Base-by-base conservation (phyloP, 23 tunicate species). In the Ascidia mentula region DNA sequence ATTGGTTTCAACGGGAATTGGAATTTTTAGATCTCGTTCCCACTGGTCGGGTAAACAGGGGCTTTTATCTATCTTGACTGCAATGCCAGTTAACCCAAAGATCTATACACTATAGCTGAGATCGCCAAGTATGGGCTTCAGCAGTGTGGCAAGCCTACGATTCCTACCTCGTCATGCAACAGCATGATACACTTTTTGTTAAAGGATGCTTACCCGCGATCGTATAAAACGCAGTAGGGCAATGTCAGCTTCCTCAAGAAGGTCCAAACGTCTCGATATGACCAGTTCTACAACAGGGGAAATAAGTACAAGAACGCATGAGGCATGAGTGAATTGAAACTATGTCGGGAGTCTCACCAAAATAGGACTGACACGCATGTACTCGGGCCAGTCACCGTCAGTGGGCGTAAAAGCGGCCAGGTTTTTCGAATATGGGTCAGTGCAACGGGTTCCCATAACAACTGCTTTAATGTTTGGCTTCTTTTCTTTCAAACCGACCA, bases 141-240 rank as follows among this genome's bases (percentile, higher is more conserved):
- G n/a, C n/a, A n/a, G n/a, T n/a, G n/a, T n/a, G n/a, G n/a, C n/a
- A n/a, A n/a, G n/a, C n/a, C n/a, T n/a, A n/a, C n/a, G n/a, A n/a
- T n/a, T n/a, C n/a, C n/a, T n/a, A n/a, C n/a, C n/a, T n/a, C n/a
- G n/a, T n/a, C n/a, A n/a, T n/a, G n/a, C n/a, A n/a, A n/a, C n/a
- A n/a, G n/a, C n/a, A n/a, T n/a, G n/a, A n/a, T n/a, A n/a, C n/a
- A n/a, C n/a, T n/a, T n/a, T n/a, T n/a, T n/a, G n/a, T n/a, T n/a
- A n/a, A n/a, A n/a, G n/a, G 24, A 34, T 24, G 60, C 85, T 79
- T 73, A 92, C 91, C 98, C 98, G 40, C 86, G 46, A 78, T 95
- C 99, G 72, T 95, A 95, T 20, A 95, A 82, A 15, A 89, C 84
- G 65, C 99, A 95, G 45, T 95, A 95, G 32, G 99, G 99, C 65